phyloP scores from a whole-genome alignment of 2,888 invertebrate genomes.

The Augiades crinisus region DNA sequence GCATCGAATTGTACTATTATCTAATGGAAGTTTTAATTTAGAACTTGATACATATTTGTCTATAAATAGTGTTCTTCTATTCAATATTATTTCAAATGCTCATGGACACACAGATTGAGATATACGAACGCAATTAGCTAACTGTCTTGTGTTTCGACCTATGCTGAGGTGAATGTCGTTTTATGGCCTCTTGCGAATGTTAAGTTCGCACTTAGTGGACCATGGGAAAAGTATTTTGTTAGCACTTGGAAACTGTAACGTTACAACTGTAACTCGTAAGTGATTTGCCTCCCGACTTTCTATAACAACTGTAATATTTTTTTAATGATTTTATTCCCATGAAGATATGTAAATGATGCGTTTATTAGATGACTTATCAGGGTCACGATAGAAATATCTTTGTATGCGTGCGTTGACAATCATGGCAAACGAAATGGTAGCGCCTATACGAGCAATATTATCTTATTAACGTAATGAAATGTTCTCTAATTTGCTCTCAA shows the following conservation, averaged over 20 bases:
- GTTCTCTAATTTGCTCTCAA: too few relatives aligned
- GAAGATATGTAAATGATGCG: too few relatives aligned
- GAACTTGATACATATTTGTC: too few relatives aligned
- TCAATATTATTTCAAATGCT: slow-evolving; percentile 12
- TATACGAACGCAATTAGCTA: slow-evolving; percentile 21
- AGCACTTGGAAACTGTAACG: neutral
- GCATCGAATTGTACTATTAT: too few relatives aligned
- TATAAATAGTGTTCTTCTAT: too few relatives aligned
- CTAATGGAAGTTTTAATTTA: too few relatives aligned
- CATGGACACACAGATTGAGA: slow-evolving; percentile 18
- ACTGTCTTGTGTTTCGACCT: slow-evolving; percentile 6
- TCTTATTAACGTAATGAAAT: too few relatives aligned
- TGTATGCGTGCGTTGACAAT: too few relatives aligned
- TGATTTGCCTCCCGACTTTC: neutral
- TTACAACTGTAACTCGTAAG: neutral
- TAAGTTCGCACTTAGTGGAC: slow-evolving; percentile 56
- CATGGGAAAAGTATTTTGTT: slow-evolving; percentile 57
- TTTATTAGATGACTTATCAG: too few relatives aligned
- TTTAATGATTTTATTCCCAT: neutral
- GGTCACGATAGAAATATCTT: too few relatives aligned
- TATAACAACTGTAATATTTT: neutral
- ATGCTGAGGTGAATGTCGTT: slow-evolving; percentile 42
- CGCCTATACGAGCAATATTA: too few relatives aligned
- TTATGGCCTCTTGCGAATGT: slow-evolving; percentile 62
- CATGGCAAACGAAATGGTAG: too few relatives aligned